A percentile compares a stretch with the other conserved stretches of the same genome.
Evolutionary conservation across 2,888 invertebrate species (phyloP).

Genomic region (Ophion ventricosus): DNA sequence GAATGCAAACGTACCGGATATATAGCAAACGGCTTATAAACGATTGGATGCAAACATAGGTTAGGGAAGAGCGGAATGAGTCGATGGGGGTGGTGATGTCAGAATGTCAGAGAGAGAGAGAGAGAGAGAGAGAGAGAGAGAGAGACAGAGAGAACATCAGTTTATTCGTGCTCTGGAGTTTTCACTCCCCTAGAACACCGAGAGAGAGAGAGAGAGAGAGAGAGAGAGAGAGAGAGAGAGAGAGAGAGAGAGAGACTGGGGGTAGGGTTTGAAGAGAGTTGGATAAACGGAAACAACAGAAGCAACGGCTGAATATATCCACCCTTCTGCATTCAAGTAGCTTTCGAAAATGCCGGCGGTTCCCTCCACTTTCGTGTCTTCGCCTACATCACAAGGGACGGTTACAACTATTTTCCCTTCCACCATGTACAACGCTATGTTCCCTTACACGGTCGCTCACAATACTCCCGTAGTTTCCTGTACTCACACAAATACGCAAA

Average conservation of each 20-base stretch:
- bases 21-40: background rate
- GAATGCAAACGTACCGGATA: background rate
- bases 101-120: background rate
- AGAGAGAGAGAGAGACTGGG: background rate
- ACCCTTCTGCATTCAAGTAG: conserved; percentile 1
- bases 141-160: too few relatives aligned
- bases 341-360: conserved; percentile 41
- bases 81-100: conserved; percentile 10
- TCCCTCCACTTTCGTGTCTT: conserved; percentile 22
- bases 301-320: conserved; percentile 9
- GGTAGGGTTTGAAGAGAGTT: background rate
- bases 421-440: conserved; percentile 3
- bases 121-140: too few relatives aligned
- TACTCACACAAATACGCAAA: conserved; percentile 4
- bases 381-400: background rate
- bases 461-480: background rate
- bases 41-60: conserved; percentile 1
- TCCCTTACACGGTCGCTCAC: background rate
- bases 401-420: conserved; percentile 31
- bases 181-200: too few relatives aligned
- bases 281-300: conserved; percentile 34
- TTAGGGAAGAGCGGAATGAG: conserved; percentile 25
- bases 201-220: background rate
- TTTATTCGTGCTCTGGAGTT: too few relatives aligned
- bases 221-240: background rate